These are phyloP conservation scores for Myocastor coypus DNA, from an alignment of 2,113 vertebrate species.

Conservation along the genomic window DNA sequence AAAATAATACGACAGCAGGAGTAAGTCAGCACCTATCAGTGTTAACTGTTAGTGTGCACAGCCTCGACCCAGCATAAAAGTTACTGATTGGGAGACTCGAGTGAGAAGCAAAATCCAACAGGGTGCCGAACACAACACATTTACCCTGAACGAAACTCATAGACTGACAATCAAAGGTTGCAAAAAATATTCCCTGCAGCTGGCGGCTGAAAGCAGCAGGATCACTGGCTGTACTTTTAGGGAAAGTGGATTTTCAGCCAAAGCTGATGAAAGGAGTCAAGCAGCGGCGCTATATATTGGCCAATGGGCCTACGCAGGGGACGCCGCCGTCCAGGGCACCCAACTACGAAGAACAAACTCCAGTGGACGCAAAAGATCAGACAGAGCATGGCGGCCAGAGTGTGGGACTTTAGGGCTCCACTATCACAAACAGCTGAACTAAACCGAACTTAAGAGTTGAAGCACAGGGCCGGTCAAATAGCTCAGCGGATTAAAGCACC, in stretches of 20 bases:
- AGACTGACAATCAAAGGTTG: neutral
- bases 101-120: neutral
- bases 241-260: neutral
- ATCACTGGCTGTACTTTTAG: neutral
- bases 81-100: neutral
- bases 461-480: too few species aligned
- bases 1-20: neutral
- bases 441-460: too few species aligned
- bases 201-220: neutral
- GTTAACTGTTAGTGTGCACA: too few species aligned
- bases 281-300: too few species aligned
- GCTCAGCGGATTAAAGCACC: too few species aligned
- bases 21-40: too few species aligned
- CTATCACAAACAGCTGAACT: too few species aligned
- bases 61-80: neutral
- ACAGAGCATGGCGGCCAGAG: neutral
- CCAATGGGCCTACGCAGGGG: too few species aligned
- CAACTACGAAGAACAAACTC: neutral
- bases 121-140: neutral
- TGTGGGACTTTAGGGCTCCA: too few species aligned
- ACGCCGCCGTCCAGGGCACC: neutral
- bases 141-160: neutral
- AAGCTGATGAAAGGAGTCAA: too few species aligned
- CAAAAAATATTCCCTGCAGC: neutral
- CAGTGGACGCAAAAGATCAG: neutral